Conservation (phyloP, 2,888 invertebrate genomes). For the Mimumesa dahlbomi region DNA sequence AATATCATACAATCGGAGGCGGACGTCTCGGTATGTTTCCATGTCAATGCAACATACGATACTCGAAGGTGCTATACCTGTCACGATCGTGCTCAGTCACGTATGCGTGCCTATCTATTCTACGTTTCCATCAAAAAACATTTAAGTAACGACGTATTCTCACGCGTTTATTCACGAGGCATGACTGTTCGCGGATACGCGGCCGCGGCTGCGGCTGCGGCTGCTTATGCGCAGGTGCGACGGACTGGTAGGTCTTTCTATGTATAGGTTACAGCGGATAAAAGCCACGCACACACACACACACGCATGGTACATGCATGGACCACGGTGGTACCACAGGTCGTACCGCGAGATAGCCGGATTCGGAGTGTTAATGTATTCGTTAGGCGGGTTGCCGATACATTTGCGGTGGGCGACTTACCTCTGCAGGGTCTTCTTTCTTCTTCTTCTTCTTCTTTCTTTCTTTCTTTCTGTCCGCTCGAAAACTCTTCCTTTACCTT, state of each 20-base stretch:
- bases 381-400: conserved; percentile 56
- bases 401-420: conserved; percentile 41
- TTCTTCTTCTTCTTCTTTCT: conserved; percentile 13
- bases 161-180: conserved; percentile 41
- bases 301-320: conserved; percentile 1
- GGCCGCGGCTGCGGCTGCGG: conserved; percentile 7
- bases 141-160: conserved; percentile 49
- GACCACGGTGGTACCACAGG: not conserved
- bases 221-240: conserved; percentile 53
- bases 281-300: conserved; percentile 7
- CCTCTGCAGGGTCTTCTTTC: conserved; percentile 18
- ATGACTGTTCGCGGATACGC: conserved; percentile 24
- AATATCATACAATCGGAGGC: conserved; percentile 53
- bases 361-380: conserved; percentile 62
- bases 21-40: conserved; percentile 46
- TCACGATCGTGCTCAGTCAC: conserved; percentile 33
- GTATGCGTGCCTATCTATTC: conserved; percentile 22
- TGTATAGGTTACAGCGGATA: conserved; percentile 17
- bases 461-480: conserved; percentile 1
- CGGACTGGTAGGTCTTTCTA: conserved; percentile 9
- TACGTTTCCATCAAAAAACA: conserved; percentile 14
- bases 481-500: not conserved
- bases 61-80: conserved; percentile 43
- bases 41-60: conserved; percentile 50
- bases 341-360: conserved; percentile 48